Percentiles rank a stretch among this genome's conserved stretches.
phyloP scores from a whole-genome alignment of 2,797 vertebrate species.

The Knipowitschia caucasica region DNA sequence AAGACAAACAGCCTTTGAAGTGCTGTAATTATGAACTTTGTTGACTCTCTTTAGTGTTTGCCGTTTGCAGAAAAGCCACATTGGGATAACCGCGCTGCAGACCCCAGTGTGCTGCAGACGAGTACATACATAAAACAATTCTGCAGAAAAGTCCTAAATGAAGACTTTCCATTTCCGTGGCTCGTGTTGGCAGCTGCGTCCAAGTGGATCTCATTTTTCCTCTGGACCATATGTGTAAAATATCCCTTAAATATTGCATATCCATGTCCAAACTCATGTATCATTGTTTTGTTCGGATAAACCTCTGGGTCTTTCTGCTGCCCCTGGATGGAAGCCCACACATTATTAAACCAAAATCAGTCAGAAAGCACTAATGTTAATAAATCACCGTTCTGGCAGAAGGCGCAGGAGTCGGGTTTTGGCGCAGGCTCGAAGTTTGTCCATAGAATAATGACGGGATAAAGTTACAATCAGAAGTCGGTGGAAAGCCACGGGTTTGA shows the following conservation, averaged over 20 bases:
- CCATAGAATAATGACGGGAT: conserved; percentile 10
- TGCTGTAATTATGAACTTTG: too few relatives aligned
- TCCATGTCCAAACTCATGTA: not conserved
- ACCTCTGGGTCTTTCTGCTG: not conserved
- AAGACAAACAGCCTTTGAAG: too few relatives aligned
- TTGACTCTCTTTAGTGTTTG: too few relatives aligned
- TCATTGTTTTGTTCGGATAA: not conserved
- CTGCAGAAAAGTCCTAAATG: too few relatives aligned
- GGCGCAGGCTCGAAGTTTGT: not conserved
- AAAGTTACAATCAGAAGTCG: conserved; percentile 9
- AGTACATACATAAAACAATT: too few relatives aligned
- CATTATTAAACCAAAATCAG: conserved; percentile 9
- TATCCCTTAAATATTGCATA: not conserved
- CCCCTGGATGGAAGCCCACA: conserved; percentile 1
- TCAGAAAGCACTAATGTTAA: conserved; percentile 10
- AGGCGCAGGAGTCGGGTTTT: not conserved
- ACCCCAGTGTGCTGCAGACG: too few relatives aligned
- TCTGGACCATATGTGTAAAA: not conserved
- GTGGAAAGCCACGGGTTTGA: conserved; percentile 1
- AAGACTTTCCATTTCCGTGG: not conserved
- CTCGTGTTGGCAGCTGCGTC: not conserved
- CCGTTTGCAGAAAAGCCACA: too few relatives aligned
- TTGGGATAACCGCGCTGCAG: too few relatives aligned
- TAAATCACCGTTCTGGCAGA: conserved; percentile 9
- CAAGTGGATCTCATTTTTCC: not conserved